Percentiles rank a stretch among this genome's conserved stretches.
phyloP scores from a whole-genome alignment of 2,888 invertebrate species.

The Copidosoma aretas region DNA sequence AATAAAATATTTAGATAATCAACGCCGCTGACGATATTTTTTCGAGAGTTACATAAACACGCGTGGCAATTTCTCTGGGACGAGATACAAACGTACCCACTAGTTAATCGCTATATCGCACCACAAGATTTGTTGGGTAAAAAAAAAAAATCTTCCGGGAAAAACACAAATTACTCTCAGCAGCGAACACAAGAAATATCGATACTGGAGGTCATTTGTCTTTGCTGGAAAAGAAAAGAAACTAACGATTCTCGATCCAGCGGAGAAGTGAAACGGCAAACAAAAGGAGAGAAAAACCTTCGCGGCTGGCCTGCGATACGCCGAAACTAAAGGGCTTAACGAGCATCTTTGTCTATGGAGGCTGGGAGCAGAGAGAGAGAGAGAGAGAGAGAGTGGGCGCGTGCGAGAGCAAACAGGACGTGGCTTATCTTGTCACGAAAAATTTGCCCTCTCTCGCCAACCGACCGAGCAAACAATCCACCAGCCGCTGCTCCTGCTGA shows the following conservation, averaged over 20 bases:
- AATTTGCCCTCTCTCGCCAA: slow-evolving; percentile 53
- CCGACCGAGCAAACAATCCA: too few species aligned
- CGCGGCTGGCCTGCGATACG: slow-evolving; percentile 57
- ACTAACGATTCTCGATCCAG: background rate
- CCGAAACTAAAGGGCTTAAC: slow-evolving; percentile 61
- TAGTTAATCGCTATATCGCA: too few species aligned
- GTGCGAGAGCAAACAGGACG: slow-evolving; percentile 59
- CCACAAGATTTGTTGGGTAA: background rate
- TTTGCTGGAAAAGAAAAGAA: background rate
- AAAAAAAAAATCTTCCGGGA: background rate
- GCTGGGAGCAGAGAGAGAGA: too few species aligned
- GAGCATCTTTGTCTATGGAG: slow-evolving; percentile 60
- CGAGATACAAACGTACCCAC: too few species aligned
- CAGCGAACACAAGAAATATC: background rate
- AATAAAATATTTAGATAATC: too few species aligned
- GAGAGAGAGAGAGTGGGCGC: too few species aligned
- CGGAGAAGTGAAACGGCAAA: background rate
- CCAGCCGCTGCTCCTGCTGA: too few species aligned
- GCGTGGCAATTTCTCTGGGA: too few species aligned
- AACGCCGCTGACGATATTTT: too few species aligned
- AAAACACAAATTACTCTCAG: background rate
- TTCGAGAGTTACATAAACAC: too few species aligned
- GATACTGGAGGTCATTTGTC: too few species aligned
- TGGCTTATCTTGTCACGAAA: slow-evolving; percentile 63
- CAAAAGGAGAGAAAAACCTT: slow-evolving; percentile 38